Conservation (phyloP, 2,888 invertebrate species). For the Palloptera scutellata region DNA sequence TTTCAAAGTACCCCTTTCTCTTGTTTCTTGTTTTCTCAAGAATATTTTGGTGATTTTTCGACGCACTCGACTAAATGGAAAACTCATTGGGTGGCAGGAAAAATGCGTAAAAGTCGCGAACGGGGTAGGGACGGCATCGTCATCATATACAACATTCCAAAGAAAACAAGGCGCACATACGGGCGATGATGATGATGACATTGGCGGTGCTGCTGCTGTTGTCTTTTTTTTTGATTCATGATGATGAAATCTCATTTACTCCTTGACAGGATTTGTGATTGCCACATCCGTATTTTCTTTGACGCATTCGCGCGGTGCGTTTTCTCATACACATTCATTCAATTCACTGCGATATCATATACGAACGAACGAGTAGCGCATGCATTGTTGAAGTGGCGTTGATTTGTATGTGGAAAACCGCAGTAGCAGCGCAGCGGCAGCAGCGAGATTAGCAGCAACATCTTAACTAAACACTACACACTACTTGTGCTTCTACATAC, state of each 20-base stretch:
- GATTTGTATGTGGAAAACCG: not conserved
- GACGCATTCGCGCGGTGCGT: constrained; percentile 11
- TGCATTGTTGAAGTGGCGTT: too few relatives aligned
- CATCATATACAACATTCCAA: constrained; percentile 4
- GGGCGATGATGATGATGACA: not conserved
- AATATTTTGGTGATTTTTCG: constrained; percentile 10
- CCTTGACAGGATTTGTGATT: constrained; percentile 59
- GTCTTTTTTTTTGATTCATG: constrained; percentile 28
- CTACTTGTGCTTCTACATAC: too few relatives aligned
- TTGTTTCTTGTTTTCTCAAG: constrained; percentile 27
- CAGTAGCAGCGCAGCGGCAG: not conserved
- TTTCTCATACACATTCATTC: too few relatives aligned
- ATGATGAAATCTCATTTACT: constrained; percentile 59
- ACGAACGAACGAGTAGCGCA: too few relatives aligned
- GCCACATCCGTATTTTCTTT: constrained; percentile 55
- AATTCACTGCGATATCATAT: too few relatives aligned
- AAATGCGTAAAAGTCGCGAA: not conserved
- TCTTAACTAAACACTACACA: constrained; percentile 17
- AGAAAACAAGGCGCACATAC: constrained; percentile 18
- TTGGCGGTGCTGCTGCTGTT: constrained; percentile 19
- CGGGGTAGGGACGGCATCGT: not conserved
- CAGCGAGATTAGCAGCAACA: too few relatives aligned
- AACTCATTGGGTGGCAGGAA: constrained; percentile 29
- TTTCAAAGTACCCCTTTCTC: not conserved
- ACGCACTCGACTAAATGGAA: constrained; percentile 28